Conservation (phyloP, 37 sponge, comb jelly and placozoan species). For the Aphrocallistes beatrix region DNA sequence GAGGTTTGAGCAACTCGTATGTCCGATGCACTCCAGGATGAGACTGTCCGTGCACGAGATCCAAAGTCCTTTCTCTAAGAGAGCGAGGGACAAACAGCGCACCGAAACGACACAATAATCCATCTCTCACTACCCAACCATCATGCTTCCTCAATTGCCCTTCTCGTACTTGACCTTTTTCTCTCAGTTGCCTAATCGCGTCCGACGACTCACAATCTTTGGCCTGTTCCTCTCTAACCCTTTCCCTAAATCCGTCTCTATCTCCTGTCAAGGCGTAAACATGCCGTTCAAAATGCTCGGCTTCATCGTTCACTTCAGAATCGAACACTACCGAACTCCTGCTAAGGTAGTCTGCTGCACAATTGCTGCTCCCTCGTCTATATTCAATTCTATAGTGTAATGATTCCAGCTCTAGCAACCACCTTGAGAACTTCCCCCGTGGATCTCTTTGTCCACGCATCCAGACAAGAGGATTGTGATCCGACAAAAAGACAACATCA, state of each 20-base stretch:
- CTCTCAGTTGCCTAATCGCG: not conserved
- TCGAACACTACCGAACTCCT: not conserved
- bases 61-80: not conserved
- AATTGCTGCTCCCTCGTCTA: not conserved
- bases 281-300: not conserved
- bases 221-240: not conserved
- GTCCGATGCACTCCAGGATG: not conserved
- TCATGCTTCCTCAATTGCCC: not conserved
- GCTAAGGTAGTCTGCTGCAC: not conserved
- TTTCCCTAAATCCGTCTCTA: not conserved
- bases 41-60: not conserved
- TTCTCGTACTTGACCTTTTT: not conserved
- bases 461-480: not conserved
- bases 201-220: not conserved
- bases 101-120: not conserved
- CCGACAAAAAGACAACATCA: not conserved
- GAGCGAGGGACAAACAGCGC: not conserved
- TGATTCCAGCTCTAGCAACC: not conserved
- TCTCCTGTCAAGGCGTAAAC: not conserved
- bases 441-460: no score
- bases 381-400: no score
- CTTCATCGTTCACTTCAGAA: not conserved
- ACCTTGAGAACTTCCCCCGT: not conserved
- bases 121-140: not conserved
- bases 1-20: not conserved